A percentile compares a stretch with the other conserved stretches of the same genome.
Conservation (phyloP, 2,113 vertebrate genomes). For the Xyrauchen texanus region DNA sequence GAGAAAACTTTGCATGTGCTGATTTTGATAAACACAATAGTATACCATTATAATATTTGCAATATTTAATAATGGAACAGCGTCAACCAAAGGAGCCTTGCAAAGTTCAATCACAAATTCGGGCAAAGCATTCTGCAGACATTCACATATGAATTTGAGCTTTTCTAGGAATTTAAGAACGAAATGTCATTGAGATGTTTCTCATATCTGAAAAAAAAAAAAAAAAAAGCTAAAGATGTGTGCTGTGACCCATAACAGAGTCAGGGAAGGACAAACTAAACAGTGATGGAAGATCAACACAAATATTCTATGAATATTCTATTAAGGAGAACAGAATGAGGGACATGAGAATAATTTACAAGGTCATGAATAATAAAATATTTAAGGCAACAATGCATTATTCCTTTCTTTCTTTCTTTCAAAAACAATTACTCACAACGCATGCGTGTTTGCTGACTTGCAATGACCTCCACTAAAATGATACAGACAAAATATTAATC, state of each 20-base stretch:
- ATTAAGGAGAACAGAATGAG: neutral
- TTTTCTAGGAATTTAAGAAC: neutral
- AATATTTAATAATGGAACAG: neutral
- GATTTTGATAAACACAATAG: neutral
- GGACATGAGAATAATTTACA: conserved; percentile 27
- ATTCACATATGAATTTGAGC: neutral
- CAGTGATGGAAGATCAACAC: conserved; percentile 19
- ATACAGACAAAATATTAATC: conserved; percentile 45
- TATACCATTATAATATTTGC: no score
- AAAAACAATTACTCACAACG: neutral
- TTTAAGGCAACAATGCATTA: conserved; percentile 56
- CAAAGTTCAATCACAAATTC: no score
- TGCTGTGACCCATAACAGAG: neutral
- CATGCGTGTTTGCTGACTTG: conserved; percentile 9
- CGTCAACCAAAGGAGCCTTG: neutral
- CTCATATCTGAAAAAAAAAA: neutral
- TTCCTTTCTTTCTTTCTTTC: neutral
- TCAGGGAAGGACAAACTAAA: conserved; percentile 8
- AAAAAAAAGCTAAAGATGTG: neutral
- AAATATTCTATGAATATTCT: neutral
- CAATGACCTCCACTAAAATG: conserved; percentile 12
- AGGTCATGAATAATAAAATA: conserved; percentile 37
- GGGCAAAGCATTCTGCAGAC: neutral
- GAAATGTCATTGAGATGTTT: no score
- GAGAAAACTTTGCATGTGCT: neutral